These are phyloP conservation scores for Corythoichthys intestinalis DNA, from an alignment of 2,113 vertebrate species.

Conservation along the genomic window DNA sequence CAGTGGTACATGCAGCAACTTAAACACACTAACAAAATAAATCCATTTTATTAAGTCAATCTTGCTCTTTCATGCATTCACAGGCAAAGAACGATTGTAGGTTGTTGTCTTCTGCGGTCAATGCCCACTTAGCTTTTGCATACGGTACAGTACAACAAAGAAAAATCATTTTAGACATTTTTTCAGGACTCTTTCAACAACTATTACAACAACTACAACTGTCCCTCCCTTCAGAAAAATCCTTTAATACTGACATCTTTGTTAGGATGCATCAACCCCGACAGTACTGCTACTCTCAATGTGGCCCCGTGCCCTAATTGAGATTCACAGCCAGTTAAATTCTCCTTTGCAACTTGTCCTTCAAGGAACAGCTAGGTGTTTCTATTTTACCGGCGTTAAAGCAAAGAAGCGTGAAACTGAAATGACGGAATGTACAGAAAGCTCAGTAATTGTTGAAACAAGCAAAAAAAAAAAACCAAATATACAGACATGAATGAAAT, in stretches of 20 bases:
- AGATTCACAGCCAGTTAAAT: too few relatives aligned
- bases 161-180: neutral
- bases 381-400: too few relatives aligned
- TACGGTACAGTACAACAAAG: neutral
- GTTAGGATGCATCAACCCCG: too few relatives aligned
- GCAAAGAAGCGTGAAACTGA: too few relatives aligned
- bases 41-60: conserved; percentile 29
- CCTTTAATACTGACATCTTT: neutral
- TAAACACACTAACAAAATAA: conserved; percentile 38
- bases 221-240: neutral
- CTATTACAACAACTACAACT: neutral
- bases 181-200: neutral
- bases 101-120: neutral
- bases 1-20: conserved; percentile 37
- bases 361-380: too few relatives aligned
- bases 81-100: neutral
- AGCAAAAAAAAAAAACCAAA: too few relatives aligned
- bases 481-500: too few relatives aligned
- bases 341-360: too few relatives aligned
- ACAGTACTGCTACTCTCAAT: too few relatives aligned
- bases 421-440: too few relatives aligned
- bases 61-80: conserved; percentile 7
- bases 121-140: neutral
- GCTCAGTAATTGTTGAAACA: too few relatives aligned
- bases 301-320: too few relatives aligned